Evolutionary conservation across 2,797 vertebrate genomes (phyloP).

Genomic region (Molossus alvarezi): DNA sequence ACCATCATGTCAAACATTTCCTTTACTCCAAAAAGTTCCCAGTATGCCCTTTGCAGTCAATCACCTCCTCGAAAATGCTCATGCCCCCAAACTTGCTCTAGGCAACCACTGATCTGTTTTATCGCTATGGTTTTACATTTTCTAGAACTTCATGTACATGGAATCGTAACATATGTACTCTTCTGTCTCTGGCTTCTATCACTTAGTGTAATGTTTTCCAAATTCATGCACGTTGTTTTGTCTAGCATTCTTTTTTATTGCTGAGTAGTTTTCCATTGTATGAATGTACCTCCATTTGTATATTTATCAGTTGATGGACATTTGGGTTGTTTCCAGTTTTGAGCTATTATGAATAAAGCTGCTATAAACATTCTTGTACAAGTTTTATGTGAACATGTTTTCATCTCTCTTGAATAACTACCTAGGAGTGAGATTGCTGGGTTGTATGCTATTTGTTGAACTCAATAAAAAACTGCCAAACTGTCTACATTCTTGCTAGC

Average conservation of each 20-base stretch:
- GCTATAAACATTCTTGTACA: constrained; percentile 5
- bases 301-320: background rate
- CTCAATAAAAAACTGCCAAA: background rate
- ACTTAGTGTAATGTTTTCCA: background rate
- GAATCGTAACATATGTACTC: background rate
- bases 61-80: no score
- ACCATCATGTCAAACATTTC: background rate
- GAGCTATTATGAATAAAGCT: background rate
- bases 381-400: constrained; percentile 6
- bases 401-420: constrained; percentile 49
- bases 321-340: background rate
- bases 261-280: background rate
- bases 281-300: background rate
- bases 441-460: background rate
- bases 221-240: background rate
- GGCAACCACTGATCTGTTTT: background rate
- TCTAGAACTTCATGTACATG: background rate
- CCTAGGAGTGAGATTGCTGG: background rate
- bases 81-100: accelerated
- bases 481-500: background rate
- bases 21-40: background rate
- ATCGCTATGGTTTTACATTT: background rate
- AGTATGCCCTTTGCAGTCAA: background rate
- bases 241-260: background rate
- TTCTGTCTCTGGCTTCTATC: background rate